phyloP scores from a whole-genome alignment of 2,113 vertebrate genomes.

The Hydropotes inermis region DNA sequence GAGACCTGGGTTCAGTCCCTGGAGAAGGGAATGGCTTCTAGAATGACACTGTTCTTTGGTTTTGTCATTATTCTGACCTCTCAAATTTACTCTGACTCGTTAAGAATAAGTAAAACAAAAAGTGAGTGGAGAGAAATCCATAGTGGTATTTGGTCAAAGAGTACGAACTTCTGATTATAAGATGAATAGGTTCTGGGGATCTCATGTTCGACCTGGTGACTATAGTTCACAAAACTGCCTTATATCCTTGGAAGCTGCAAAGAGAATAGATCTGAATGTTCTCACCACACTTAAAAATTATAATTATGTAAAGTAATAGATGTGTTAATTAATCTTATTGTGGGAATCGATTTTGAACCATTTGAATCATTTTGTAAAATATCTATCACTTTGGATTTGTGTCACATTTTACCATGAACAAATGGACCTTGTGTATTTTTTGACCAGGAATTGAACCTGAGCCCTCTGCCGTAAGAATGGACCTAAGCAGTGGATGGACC shows the following conservation, averaged over 20 bases:
- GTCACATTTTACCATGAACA: background rate
- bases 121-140: background rate
- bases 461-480: background rate
- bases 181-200: background rate
- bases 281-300: background rate
- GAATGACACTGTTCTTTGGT: background rate
- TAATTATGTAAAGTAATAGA: background rate
- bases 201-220: background rate
- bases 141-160: background rate
- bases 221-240: background rate
- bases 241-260: background rate
- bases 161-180: background rate
- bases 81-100: conserved; percentile 1
- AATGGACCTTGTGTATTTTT: background rate
- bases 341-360: background rate
- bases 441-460: background rate
- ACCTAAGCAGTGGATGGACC: background rate
- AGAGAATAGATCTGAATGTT: background rate
- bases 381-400: background rate
- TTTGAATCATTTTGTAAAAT: background rate
- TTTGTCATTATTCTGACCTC: background rate
- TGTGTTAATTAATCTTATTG: background rate
- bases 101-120: conserved; percentile 5
- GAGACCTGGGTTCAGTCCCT: background rate
- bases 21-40: background rate